Base-by-base conservation (phyloP, 2,113 vertebrate genomes). In the Hoplias malabaricus region DNA sequence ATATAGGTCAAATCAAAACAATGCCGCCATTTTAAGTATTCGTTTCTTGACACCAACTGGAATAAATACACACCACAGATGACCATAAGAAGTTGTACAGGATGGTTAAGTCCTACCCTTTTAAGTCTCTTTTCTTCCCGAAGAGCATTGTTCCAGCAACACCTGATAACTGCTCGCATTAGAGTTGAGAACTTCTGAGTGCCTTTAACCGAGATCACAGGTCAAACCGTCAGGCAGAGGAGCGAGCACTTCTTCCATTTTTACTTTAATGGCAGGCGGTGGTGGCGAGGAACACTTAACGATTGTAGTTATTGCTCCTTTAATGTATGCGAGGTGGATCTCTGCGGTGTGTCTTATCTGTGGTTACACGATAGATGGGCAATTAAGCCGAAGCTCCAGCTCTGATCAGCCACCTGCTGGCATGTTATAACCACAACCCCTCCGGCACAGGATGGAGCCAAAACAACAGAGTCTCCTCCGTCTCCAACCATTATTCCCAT, bases 381-480 rank as follows among this genome's bases (percentile, higher is more conserved):
- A 56, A 78, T 79, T 79, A 75, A 75, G 57, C 27, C 50, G 31
- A 53, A 65, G 68, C 59, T 40, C 33, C 21, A 36, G 34, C 61
- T 59, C 25, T 68, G 29, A 84, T 67, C 38, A 29, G 62, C 50
- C 50, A 70, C 83, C 78, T 80, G 77, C 69, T 59, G 71, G 43
- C 31, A 48, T 56, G 68, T 25, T 73, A 82, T 80, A 84, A 84
- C 34, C 56, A 14, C 69, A 34, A 6, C 31, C 62, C 16, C 19
- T 31, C 12, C 62, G 29, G 73, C 33, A n/a, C 46, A 57, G 74
- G 50, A 77, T 72, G 38, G 46, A 50, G 29, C 67, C 43, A 13
- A n/a, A 43, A 19, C 34, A 65, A 56, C 29, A 65, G n/a, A 4
- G 4, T 12, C 42, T 53, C 36, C 62, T 50, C 68, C 33, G 31